Percentiles rank a stretch among this genome's conserved stretches.
phyloP scores from a whole-genome alignment of 2,113 vertebrate species.

The Gnathonemus echidnorhynchus region DNA sequence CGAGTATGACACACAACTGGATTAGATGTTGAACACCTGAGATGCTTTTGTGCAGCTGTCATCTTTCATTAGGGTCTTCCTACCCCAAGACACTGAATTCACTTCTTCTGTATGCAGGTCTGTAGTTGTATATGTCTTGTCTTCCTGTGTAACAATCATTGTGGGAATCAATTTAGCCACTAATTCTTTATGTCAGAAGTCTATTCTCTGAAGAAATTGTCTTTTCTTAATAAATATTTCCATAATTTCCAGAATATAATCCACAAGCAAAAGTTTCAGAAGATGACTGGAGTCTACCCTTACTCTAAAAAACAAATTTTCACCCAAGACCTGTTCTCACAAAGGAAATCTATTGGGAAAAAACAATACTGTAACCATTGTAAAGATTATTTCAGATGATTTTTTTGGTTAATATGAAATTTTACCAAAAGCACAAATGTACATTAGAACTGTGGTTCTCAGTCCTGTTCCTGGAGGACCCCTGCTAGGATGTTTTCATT shows the following conservation, averaged over 20 bases:
- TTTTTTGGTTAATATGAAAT: not conserved
- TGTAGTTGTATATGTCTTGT: conserved; percentile 14
- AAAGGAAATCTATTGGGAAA: not conserved
- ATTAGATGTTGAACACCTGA: conserved; percentile 11
- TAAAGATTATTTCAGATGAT: not conserved
- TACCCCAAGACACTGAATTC: conserved; percentile 9
- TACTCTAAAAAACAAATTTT: not conserved
- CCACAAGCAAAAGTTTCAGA: not conserved
- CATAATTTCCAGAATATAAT: not conserved
- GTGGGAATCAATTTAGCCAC: not conserved
- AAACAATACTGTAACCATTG: not conserved
- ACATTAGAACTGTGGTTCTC: not conserved
- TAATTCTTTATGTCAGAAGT: not conserved
- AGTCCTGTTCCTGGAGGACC: not conserved
- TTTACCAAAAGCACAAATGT: not conserved
- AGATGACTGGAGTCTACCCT: not conserved
- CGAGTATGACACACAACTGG: not conserved
- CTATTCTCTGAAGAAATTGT: not conserved
- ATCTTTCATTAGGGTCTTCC: conserved; percentile 16
- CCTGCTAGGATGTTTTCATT: not conserved
- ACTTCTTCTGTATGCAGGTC: conserved; percentile 3
- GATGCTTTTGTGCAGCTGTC: conserved; percentile 16
- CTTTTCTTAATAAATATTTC: conserved; percentile 12
- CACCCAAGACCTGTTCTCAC: not conserved
- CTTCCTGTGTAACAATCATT: conserved; percentile 18